Evolutionary conservation across 2,888 invertebrate species (phyloP), one percentile per base, ranked within the genome.

Genomic region (Norana najaformis): DNA sequence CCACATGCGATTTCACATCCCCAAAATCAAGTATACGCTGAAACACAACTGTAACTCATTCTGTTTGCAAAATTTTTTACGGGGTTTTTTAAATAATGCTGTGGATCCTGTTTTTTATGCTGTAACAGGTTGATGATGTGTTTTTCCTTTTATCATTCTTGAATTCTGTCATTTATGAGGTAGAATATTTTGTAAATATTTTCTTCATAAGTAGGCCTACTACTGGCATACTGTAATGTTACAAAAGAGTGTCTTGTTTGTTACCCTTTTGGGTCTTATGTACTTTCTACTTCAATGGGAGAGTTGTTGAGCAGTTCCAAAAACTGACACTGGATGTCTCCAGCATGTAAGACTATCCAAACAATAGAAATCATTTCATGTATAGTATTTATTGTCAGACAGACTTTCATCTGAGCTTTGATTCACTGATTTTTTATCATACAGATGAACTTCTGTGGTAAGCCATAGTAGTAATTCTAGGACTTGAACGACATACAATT

Each of bases 161-260:
- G n/a, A 69, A n/a, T 69, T 30, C 4, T 69, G 6, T 69, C n/a
- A 69, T 69, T 47, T 23, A n/a, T n/a, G 69, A 69, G n/a, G 4
- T 69, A 69, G 69, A 69, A 69, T 69, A n/a, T n/a, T 69, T 69
- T 69, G 69, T 69, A 69, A n/a, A 69, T 69, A 47, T 69, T 69
- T 69, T 69, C n/a, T 69, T 69, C 69, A 69, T 69, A 69, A 69
- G 30, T 23, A 1, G 30, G 11, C 11, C 30, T 53, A 5, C 5
- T 30, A 53, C 8, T 69, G 16, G n/a, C 69, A 69, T 69, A 23
- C n/a, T 69, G 30, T 69, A n/a, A 69, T 69, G 69, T 30, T 53
- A 30, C 53, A 30, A 13, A 30, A 6, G 13, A 23, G 4, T 6
- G 4, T 53, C 13, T 13, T 53, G 4, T 4, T 30, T 23, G 30